Conservation (phyloP, 2,888 invertebrate species). For the Pediacus dermestoides region DNA sequence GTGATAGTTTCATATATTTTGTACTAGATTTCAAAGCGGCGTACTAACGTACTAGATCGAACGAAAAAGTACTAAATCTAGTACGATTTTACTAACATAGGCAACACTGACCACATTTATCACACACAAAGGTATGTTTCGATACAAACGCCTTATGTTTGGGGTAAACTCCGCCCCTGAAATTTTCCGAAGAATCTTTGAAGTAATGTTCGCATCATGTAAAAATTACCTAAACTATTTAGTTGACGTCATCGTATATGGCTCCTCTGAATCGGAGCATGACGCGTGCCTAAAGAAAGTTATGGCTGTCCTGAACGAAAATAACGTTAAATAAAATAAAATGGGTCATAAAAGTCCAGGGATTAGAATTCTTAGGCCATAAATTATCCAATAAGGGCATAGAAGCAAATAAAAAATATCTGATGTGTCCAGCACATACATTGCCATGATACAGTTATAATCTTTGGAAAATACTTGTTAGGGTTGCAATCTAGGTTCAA, state of each 20-base stretch:
- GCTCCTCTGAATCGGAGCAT: slow-evolving; percentile 31
- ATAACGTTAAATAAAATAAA: slow-evolving; percentile 34
- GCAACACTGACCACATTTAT: slow-evolving; percentile 19
- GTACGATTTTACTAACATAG: not conserved
- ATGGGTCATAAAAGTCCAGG: slow-evolving; percentile 19
- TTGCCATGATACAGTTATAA: no score
- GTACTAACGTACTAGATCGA: no score
- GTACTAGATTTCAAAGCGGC: no score
- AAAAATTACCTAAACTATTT: slow-evolving; percentile 33
- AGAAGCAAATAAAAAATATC: slow-evolving; percentile 2
- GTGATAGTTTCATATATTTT: no score
- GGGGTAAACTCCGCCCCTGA: slow-evolving; percentile 38
- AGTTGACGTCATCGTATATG: slow-evolving; percentile 35
- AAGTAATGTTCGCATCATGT: slow-evolving; percentile 33
- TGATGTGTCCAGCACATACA: no score
- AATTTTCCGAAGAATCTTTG: slow-evolving; percentile 33
- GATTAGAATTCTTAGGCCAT: not conserved
- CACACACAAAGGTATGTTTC: slow-evolving; percentile 26
- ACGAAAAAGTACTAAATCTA: no score
- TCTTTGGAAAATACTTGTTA: no score
- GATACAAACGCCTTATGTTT: slow-evolving; percentile 42
- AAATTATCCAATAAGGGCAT: slow-evolving; percentile 6
- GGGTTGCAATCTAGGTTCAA: no score
- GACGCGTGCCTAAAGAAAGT: slow-evolving; percentile 22
- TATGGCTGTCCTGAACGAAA: slow-evolving; percentile 24